Base-by-base conservation (phyloP, 2,797 vertebrate genomes). In the Mormyrops boulengeri region DNA sequence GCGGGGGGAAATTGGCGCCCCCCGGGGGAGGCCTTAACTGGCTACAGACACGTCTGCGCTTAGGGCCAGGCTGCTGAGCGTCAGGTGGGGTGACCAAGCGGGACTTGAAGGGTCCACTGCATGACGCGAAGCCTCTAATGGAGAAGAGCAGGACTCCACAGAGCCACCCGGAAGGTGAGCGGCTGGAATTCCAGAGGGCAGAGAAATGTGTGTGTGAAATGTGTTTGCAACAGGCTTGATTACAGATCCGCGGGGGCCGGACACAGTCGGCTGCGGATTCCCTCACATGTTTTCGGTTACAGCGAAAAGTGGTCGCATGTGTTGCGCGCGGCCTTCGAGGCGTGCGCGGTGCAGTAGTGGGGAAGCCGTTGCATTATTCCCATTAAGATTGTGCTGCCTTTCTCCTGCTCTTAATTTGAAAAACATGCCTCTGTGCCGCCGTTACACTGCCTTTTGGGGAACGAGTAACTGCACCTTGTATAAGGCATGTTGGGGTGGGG, bases 131-230 rank as follows among this genome's bases (percentile, higher is more conserved):
- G 1, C 84, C 26, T n/a, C 84, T 53, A 53, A 82, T 17, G 55
- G 87, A 88, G 85, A 60, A 80, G 34, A 82, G 55, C 89, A 85
- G 69, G n/a, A 86, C 86, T 80, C 49, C 85, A 88, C 1, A 1
- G 22, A 26, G 66, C 86, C 88, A 88, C 80, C 89, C 86, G 88
- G 49, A 87, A 55, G 84, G 44, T 19, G 8, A 89, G 55, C 1
- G 55, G 19, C 53, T 85, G 84, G 22, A 85, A 30, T 82, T 82
- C 41, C 6, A n/a, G 6, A 82, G 17, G 77, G 7, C 19, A 82
- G 34, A 82, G 73, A 80, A 19, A 82, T 8, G 19, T 3, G 41
- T n/a, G 17, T 44, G 66, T 22, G 77, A 82, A 82, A 47, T 11
- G 19, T 41, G 41, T n/a, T 7, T n/a, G 66, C 30, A 17, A 30